Base-by-base conservation (phyloP, 2,888 invertebrate species). In the Hirtodrosophila confusa region DNA sequence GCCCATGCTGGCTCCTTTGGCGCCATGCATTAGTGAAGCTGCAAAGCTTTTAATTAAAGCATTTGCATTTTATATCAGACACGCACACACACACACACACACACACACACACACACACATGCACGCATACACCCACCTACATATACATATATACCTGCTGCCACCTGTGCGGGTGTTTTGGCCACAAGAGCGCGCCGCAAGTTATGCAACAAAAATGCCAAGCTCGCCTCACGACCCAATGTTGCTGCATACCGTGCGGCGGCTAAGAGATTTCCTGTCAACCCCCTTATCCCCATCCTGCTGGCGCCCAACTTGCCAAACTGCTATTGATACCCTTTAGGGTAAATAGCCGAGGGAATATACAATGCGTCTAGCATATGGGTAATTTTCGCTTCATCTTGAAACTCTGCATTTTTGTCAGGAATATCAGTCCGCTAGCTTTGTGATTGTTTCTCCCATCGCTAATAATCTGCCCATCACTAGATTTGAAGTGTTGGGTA, bases 1-100 rank as follows among this genome's bases (percentile, higher is more conserved):
- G 61, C 50, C 50, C 60, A 40, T 39, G 40, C 75, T 7, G 9
- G 31, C 31, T 7, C 31, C 31, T 31, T 64, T 62, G 70, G 58
- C 57, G 69, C 54, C 60, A 49, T 57, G 88, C 79, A 74, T 78
- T 82, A 62, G 56, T 64, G 69, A 66, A 69, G 80, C 78, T 86
- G 87, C 84, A 74, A 88, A 88, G 82, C 88, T 88, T 82, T 82
- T 82, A 88, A 82, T 82, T 82, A 86, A 82, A 84, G 82, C 88
- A 82, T 82, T 88, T 88, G 82, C 88, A 88, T 82, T 86, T 82
- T 80, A 80, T 86, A 82, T 76, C 85, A 80, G 87, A 53, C 48
- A 51, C 47, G 31, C 43, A 40, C 53, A 57, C 48, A 57, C 39
- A 12, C 40, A 17, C 36, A 40, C 55, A 39, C n/a, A 17, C 36